A percentile compares a stretch with the other conserved stretches of the same genome.
These are phyloP conservation scores for Chymomyza caudatula DNA, from an alignment of 2,888 invertebrate species.

Conservation along the genomic window DNA sequence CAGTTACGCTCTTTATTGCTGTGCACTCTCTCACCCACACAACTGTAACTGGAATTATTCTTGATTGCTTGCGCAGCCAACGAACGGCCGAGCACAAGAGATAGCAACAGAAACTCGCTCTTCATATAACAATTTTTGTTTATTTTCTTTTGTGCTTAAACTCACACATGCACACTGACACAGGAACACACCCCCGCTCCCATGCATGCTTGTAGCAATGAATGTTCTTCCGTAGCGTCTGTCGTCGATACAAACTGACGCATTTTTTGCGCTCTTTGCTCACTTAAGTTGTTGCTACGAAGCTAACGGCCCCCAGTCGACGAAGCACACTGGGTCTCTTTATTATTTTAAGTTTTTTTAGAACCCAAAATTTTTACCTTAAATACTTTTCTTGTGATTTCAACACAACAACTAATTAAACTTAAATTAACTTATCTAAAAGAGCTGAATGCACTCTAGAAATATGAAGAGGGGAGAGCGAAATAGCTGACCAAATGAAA, in stretches of 20 bases:
- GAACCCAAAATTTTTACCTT: too few relatives aligned
- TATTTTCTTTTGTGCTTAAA: slow-evolving; percentile 59
- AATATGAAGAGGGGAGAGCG: too few relatives aligned
- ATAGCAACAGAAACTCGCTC: slow-evolving; percentile 2
- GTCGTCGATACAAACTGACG: slow-evolving; percentile 18
- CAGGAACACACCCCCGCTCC: background rate
- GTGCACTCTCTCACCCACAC: slow-evolving; percentile 59
- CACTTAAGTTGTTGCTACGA: background rate
- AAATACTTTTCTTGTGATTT: too few relatives aligned
- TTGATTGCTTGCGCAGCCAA: slow-evolving; percentile 41
- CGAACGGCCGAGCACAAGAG: slow-evolving; percentile 17
- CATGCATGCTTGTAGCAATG: background rate
- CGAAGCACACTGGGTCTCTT: background rate
- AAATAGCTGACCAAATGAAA: too few relatives aligned
- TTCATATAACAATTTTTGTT: slow-evolving; percentile 62
- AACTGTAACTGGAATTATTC: slow-evolving; percentile 50
- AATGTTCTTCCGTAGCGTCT: background rate
- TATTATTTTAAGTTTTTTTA: too few relatives aligned
- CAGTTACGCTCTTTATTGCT: slow-evolving; percentile 3
- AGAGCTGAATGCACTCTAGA: too few relatives aligned
- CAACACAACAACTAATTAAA: too few relatives aligned
- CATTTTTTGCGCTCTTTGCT: slow-evolving; percentile 37
- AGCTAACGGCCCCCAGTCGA: background rate
- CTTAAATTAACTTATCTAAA: too few relatives aligned
- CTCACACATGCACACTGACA: slow-evolving; percentile 14